Percentiles rank a stretch among this genome's conserved stretches.
Evolutionary conservation across 2,113 vertebrate species (phyloP).

Genomic region (Megatriorchis doriae): DNA sequence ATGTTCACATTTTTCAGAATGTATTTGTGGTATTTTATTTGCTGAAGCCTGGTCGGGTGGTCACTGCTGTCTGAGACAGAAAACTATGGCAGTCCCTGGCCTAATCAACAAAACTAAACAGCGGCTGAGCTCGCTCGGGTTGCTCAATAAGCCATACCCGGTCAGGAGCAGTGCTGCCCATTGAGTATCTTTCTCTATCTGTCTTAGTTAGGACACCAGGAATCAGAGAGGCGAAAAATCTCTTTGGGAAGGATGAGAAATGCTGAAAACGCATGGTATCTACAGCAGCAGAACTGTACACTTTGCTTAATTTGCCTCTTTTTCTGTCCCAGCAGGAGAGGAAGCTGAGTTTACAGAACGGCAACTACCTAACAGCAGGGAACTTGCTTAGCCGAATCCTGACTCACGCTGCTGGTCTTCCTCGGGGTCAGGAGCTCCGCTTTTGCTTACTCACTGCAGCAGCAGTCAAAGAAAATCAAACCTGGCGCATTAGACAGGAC

Average conservation of each 20-base stretch:
- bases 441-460: slow-evolving; percentile 43
- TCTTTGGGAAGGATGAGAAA: background rate
- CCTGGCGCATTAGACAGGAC: background rate
- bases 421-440: background rate
- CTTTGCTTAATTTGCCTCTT: background rate
- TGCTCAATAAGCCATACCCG: fast-evolving
- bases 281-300: background rate
- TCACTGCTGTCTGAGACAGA: slow-evolving; percentile 12
- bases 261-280: background rate
- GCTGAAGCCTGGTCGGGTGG: slow-evolving; percentile 12
- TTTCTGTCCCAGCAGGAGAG: background rate
- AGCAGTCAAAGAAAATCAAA: slow-evolving; percentile 37
- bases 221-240: background rate
- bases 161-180: background rate
- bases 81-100: background rate
- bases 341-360: background rate
- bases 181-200: background rate
- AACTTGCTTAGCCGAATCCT: background rate
- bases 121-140: background rate
- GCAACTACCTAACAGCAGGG: background rate
- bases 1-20: slow-evolving; percentile 57
- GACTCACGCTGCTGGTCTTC: background rate
- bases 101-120: background rate
- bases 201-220: background rate
- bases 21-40: slow-evolving; percentile 59